phyloP scores from a whole-genome alignment of 2,888 invertebrate genomes.

The Ametastegia equiseti region DNA sequence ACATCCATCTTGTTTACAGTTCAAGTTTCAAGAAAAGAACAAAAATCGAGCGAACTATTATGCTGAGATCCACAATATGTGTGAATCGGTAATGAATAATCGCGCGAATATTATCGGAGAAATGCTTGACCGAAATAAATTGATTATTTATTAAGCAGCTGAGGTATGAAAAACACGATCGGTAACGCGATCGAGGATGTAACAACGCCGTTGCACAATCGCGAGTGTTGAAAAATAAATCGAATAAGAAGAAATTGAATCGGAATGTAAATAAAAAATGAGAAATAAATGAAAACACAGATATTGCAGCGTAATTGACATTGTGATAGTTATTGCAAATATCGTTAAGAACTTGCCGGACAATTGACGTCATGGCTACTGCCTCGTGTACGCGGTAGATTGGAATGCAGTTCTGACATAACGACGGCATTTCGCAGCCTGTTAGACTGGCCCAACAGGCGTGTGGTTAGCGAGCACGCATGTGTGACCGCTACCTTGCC shows the following conservation, averaged over 20 bases:
- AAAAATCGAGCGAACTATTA: no score
- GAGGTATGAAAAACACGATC: no score
- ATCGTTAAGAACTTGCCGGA: not conserved
- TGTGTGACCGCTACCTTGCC: slow-evolving; percentile 38
- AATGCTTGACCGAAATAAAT: no score
- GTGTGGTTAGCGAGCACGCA: slow-evolving; percentile 31
- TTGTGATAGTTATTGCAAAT: not conserved
- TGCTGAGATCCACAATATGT: no score
- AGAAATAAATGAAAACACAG: not conserved
- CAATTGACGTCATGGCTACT: not conserved
- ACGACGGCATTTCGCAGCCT: slow-evolving; percentile 27
- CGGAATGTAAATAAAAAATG: not conserved
- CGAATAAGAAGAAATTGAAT: not conserved
- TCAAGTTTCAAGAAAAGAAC: not conserved
- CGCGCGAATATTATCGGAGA: no score
- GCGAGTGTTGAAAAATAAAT: not conserved
- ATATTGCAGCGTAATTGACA: not conserved
- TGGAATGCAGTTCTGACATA: slow-evolving; percentile 47
- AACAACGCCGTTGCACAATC: not conserved
- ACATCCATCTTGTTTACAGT: slow-evolving; percentile 21
- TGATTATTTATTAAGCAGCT: no score
- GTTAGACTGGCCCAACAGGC: not conserved
- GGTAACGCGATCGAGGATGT: not conserved
- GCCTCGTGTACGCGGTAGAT: not conserved
- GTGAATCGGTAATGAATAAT: no score